Evolutionary conservation across 2,888 invertebrate genomes (phyloP).

Genomic region (Cryptus armator): DNA sequence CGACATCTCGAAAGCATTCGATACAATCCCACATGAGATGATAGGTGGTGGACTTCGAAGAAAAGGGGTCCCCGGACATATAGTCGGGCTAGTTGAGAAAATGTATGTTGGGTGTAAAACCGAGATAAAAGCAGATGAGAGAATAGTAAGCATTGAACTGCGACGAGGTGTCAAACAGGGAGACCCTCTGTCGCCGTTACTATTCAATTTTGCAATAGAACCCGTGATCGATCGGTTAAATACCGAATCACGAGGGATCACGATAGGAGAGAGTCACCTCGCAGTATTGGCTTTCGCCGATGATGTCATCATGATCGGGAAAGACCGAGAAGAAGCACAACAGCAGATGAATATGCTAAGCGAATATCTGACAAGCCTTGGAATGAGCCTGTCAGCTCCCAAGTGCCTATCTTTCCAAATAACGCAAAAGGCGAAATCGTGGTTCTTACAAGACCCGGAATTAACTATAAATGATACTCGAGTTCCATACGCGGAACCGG

Average conservation of each 20-base stretch:
- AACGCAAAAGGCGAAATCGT: neutral
- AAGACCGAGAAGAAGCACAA: neutral
- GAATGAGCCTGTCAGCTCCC: constrained; percentile 52
- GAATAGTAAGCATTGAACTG: neutral
- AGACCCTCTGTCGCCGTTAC: constrained; percentile 34
- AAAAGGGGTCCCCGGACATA: constrained; percentile 27
- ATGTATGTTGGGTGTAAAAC: constrained; percentile 55
- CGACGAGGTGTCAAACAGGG: constrained; percentile 37
- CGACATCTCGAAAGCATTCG: constrained; percentile 73
- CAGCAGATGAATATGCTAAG: neutral
- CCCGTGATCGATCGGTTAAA: too few relatives aligned
- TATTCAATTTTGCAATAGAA: constrained; percentile 71
- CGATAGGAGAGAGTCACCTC: neutral
- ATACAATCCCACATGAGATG: constrained; percentile 69
- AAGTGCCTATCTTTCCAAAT: constrained; percentile 63
- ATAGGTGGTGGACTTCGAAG: constrained; percentile 22
- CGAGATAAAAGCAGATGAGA: neutral
- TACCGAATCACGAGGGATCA: neutral
- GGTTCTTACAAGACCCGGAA: constrained; percentile 44
- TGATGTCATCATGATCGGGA: constrained; percentile 60
- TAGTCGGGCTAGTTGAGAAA: neutral
- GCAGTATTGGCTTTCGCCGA: constrained; percentile 67
- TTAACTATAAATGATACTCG: neutral
- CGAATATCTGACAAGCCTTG: neutral
- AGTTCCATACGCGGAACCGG: neutral